Evolutionary conservation across 2,113 vertebrate genomes (phyloP).

Genomic region (Carettochelys insculpta): DNA sequence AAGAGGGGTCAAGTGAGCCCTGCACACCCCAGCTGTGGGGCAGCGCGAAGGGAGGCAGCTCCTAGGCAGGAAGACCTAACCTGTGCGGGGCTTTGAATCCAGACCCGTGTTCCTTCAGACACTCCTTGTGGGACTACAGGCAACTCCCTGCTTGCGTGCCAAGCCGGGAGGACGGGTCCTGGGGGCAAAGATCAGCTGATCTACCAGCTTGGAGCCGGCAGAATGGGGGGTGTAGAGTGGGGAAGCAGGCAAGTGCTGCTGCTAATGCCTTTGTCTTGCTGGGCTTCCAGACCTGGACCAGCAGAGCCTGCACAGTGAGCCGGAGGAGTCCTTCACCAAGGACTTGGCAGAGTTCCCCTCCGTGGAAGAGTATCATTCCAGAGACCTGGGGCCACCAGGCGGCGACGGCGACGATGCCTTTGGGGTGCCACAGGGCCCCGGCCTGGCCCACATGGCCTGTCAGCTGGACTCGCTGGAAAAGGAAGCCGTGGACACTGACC

Average conservation of each 20-base stretch:
- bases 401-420: conserved; percentile 51
- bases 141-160: not conserved
- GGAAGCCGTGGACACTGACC: conserved; percentile 73
- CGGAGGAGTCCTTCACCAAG: conserved; percentile 87
- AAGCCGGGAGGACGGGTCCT: not conserved
- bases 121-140: not conserved
- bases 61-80: not conserved
- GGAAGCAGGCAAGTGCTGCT: not conserved
- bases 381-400: conserved; percentile 78
- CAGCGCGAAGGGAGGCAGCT: not conserved
- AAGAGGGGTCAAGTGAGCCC: not conserved
- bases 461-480: conserved; percentile 74
- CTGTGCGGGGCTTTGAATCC: not conserved
- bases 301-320: conserved; percentile 91
- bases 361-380: conserved; percentile 81
- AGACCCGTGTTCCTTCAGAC: not conserved
- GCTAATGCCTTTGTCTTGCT: not conserved
- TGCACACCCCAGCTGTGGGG: not conserved
- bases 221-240: not conserved
- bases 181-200: not conserved
- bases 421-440: conserved; percentile 71
- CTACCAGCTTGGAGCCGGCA: not conserved
- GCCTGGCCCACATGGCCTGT: conserved; percentile 63
- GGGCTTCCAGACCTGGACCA: conserved; percentile 90
- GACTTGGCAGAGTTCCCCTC: conserved; percentile 89